phyloP scores from a whole-genome alignment of 2,888 invertebrate species.

The Leptarthrus brevirostris region DNA sequence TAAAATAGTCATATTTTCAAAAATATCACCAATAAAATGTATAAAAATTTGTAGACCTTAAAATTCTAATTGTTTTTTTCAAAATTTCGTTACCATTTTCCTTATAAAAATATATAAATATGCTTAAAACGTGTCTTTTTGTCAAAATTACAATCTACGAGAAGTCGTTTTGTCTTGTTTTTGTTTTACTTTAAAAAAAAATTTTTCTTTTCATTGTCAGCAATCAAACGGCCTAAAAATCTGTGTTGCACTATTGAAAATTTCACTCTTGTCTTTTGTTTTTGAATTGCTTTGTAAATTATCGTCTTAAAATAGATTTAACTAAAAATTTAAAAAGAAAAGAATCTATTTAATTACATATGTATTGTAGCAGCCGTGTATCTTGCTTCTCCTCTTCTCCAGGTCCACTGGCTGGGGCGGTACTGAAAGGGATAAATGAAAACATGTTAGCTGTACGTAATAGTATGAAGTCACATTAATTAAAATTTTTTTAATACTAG shows the following conservation, averaged over 20 bases:
- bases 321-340: conserved; percentile 33
- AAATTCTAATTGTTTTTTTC: conserved; percentile 34
- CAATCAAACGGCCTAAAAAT: too few species aligned
- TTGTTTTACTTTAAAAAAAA: conserved; percentile 3
- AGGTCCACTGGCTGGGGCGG: conserved; percentile 94
- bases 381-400: conserved; percentile 90
- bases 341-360: conserved; percentile 72
- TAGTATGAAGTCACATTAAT: too few species aligned
- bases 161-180: conserved; percentile 37
- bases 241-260: too few species aligned
- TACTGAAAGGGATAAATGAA: conserved; percentile 78
- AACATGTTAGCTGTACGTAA: too few species aligned
- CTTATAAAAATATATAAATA: conserved; percentile 43
- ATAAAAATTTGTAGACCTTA: conserved; percentile 44
- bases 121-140: conserved; percentile 42
- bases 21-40: conserved; percentile 46
- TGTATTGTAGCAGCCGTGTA: conserved; percentile 96
- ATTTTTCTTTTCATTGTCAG: conserved; percentile 12
- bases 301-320: conserved; percentile 28
- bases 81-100: conserved; percentile 30
- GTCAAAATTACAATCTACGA: conserved; percentile 12
- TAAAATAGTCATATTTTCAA: conserved; percentile 31
- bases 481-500: too few species aligned
- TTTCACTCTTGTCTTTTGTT: background rate
- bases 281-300: conserved; percentile 2